These are phyloP conservation scores for Ailuropoda melanoleuca DNA, from an alignment of 2,113 vertebrate species.

Conservation along the genomic window DNA sequence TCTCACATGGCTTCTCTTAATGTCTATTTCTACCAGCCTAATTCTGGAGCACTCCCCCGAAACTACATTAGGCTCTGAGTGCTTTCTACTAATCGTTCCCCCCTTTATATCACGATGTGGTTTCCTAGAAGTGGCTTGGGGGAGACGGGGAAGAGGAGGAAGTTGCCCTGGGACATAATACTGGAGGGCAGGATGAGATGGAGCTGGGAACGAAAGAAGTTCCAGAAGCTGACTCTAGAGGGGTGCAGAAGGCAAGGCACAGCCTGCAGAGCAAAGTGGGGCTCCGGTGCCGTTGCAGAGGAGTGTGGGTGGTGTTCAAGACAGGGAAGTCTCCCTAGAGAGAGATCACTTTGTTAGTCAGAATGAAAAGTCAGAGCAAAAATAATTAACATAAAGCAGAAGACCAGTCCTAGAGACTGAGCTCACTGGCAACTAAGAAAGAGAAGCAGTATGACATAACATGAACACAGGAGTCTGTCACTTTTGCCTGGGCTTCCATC, in stretches of 20 bases:
- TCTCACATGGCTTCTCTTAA: neutral
- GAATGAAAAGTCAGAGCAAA: constrained; percentile 22
- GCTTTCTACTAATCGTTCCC: neutral
- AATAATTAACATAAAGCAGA: constrained; percentile 2
- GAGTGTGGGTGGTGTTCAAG: neutral
- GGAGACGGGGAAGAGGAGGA: neutral
- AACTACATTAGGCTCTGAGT: neutral
- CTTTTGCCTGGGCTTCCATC: constrained; percentile 57
- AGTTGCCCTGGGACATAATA: neutral
- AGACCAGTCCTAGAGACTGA: neutral
- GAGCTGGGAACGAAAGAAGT: neutral
- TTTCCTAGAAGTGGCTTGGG: neutral
- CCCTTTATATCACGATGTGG: neutral
- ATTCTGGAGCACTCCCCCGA: neutral
- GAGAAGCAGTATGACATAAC: neutral
- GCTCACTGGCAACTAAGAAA: constrained; percentile 18
- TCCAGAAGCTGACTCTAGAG: neutral
- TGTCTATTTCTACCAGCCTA: neutral
- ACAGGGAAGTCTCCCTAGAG: neutral
- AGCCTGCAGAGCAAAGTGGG: neutral
- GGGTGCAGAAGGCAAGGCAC: neutral
- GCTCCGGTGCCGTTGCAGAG: too few species aligned
- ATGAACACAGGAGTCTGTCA: constrained; percentile 60
- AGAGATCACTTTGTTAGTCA: neutral
- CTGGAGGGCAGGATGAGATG: neutral